phyloP scores from a whole-genome alignment of 2,113 vertebrate species.

The Psilopsiagon aymara region DNA sequence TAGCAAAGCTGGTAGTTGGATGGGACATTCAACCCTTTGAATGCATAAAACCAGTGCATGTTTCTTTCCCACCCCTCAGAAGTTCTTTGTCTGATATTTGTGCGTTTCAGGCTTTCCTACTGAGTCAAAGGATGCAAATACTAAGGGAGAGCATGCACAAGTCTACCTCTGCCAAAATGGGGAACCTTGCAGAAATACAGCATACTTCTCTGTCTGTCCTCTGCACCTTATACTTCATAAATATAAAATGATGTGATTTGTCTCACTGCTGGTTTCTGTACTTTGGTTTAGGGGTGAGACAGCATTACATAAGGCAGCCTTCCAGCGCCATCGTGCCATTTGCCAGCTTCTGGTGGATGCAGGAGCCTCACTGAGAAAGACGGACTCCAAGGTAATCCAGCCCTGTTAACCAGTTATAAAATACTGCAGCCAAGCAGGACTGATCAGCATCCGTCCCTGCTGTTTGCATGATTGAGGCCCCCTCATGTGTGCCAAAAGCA shows the following conservation, averaged over 20 bases:
- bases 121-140: neutral
- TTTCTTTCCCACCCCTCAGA: neutral
- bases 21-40: neutral
- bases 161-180: neutral
- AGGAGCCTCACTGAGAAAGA: conserved; percentile 89
- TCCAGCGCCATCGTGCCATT: conserved; percentile 82
- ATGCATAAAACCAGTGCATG: neutral
- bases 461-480: neutral
- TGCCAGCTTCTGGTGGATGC: conserved; percentile 91
- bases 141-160: neutral
- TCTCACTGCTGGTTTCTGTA: conserved; percentile 63
- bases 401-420: neutral
- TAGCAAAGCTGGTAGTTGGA: neutral
- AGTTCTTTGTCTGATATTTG: neutral
- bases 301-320: conserved; percentile 93
- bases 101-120: neutral
- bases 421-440: neutral
- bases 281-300: conserved; percentile 89
- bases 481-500: neutral
- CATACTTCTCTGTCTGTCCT: neutral
- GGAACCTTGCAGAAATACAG: neutral
- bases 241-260: neutral
- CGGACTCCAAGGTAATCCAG: conserved; percentile 87
- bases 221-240: neutral
- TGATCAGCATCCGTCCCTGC: neutral